A percentile compares a stretch with the other conserved stretches of the same genome.
Evolutionary conservation across 2,797 vertebrate species (phyloP).

Genomic region (Alca torda): DNA sequence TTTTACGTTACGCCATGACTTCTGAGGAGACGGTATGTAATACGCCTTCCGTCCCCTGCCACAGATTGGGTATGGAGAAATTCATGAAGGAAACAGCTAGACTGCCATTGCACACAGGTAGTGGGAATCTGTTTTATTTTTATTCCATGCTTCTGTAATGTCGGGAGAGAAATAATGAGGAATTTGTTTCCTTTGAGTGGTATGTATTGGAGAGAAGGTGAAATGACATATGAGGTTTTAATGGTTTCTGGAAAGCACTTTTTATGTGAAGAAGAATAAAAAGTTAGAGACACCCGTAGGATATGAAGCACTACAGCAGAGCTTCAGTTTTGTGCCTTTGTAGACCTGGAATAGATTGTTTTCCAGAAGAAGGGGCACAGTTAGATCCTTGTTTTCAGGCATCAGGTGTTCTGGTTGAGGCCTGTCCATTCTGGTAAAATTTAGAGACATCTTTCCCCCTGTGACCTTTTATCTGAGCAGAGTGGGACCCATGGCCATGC

Average conservation of each 20-base stretch:
- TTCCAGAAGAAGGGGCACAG: background rate
- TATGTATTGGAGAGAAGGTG: background rate
- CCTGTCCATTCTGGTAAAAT: background rate
- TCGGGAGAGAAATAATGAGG: background rate
- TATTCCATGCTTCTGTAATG: background rate
- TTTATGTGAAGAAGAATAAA: background rate
- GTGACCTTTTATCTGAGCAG: background rate
- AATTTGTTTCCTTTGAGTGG: background rate
- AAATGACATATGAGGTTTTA: background rate
- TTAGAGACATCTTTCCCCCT: background rate
- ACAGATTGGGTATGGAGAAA: background rate
- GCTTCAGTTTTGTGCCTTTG: background rate
- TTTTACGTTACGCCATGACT: background rate
- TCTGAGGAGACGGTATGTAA: background rate
- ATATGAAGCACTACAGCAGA: background rate
- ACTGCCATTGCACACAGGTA: background rate
- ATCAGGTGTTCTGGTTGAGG: background rate
- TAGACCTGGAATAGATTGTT: background rate
- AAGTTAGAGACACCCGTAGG: background rate
- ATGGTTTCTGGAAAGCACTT: constrained; percentile 1
- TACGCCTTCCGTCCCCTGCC: background rate
- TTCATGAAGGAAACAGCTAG: background rate
- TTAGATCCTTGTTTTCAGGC: background rate
- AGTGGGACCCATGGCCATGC: background rate
- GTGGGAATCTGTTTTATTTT: background rate